Evolutionary conservation across 2,797 vertebrate genomes (phyloP).

Genomic region (Nannoperca obscura): DNA sequence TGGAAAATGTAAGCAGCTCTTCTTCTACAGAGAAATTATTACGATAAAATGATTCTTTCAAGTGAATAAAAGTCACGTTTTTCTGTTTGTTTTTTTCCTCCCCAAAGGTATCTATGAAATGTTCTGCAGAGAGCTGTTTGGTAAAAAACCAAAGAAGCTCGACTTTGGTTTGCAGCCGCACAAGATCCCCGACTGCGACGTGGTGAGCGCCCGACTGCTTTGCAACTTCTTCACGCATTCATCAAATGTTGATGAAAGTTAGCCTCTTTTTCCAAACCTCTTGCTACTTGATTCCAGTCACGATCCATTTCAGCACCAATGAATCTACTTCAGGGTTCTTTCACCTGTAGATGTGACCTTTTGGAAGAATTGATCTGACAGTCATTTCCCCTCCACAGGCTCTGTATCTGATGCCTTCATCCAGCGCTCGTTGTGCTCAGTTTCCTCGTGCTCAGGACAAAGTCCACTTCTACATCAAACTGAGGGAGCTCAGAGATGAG

Average conservation of each 20-base stretch:
- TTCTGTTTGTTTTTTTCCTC: background rate
- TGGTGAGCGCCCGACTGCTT: constrained; percentile 83
- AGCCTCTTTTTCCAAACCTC: background rate
- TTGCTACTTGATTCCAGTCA: background rate
- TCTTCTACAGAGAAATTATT: background rate
- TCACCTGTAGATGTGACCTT: background rate
- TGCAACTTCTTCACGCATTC: background rate
- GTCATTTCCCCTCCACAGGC: constrained; percentile 80
- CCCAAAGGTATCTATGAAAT: constrained; percentile 97
- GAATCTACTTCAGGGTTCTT: no score
- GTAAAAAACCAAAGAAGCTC: constrained; percentile 94
- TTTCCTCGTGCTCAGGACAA: constrained; percentile 99
- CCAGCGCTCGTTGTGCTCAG: constrained; percentile 97
- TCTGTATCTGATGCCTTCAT: constrained; percentile 97
- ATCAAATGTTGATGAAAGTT: background rate
- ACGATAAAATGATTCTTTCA: background rate
- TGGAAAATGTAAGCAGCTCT: constrained; percentile 87
- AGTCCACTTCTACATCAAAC: constrained; percentile 98
- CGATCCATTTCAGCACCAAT: background rate
- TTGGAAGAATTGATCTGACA: background rate
- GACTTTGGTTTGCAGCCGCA: constrained; percentile 98
- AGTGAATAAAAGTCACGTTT: background rate
- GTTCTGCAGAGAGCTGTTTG: constrained; percentile 98
- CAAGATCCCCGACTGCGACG: constrained; percentile 96
- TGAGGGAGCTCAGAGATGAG: constrained; percentile 93